Base-by-base conservation (phyloP, 2,797 vertebrate genomes). In the Phrynocephalus forsythii region DNA sequence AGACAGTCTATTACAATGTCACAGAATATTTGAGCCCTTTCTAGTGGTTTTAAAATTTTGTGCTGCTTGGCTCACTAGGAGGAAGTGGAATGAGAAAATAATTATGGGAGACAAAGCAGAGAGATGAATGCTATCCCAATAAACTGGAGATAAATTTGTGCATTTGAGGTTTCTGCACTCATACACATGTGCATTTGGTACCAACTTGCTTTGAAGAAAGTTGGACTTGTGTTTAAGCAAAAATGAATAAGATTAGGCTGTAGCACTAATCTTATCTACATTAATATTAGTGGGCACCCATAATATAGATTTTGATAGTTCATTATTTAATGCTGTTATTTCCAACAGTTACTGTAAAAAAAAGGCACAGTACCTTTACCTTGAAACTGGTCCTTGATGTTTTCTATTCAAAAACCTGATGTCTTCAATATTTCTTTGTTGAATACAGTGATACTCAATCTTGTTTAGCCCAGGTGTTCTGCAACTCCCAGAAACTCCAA, bases 401-500 rank as follows among this genome's bases (percentile, higher is more conserved):
- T 66, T 20, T 26, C n/a, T 38, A 67, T 7, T n/a, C 5, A 71
- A 50, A 67, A 92, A 86, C n/a, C 33, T 28, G 44, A 76, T 71
- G 78, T 82, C 87, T 69, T 87, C 50, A 83, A 63, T 3, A 90
- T 69, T 52, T 87, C 5, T 22, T 86, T 91, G 6, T 50, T 56
- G 3, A 56, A 44, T 56, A 56, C 9, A 56, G 52, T 56, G 52
- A 13, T 13, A 3, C 9, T 13, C 52, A 56, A 56, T 9, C 5
- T 56, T 56, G 52, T 3, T 3, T 56, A 13, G 11, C 52, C 38
- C 6, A 56, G 11, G 8, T 56, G 7, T 56, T 56, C 52, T 56
- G 11, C 52, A 56, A 56, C 52, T 56, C 52, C 52, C 52, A 56
- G 52, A 56, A 56, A 56, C 8, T 2, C 11, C 52, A 56, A 3